Base-by-base conservation (phyloP, 2,888 invertebrate genomes). In the Pseudolycoriella hygida region DNA sequence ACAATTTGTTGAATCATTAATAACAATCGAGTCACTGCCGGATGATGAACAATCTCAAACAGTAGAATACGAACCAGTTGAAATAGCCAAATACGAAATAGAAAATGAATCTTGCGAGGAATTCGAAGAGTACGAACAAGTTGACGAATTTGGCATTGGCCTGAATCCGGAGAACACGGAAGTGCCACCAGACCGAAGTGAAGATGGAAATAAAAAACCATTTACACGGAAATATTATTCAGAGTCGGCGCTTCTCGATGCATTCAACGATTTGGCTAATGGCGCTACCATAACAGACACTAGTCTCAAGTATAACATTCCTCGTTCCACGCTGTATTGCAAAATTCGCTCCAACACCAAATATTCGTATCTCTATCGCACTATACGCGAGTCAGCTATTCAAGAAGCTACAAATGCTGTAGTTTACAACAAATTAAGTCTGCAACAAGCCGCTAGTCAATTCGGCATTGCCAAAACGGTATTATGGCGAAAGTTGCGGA, bases 381-480 rank as follows among this genome's bases (percentile, higher is more conserved):
- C 14, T 15, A 19, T 17, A 11, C 14, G 17, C 2, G 14, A 31
- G 3, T 17, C 17, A 5, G 30, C 15, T 10, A 42, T 62, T 17
- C 60, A 60, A 19, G 47, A 57, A 12, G 64, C 64, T 2, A 59
- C 60, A 1, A 54, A 59, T 2, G 62, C 61, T 2, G 64, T 64
- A 1, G 56, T 64, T 2, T 50, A 58, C n/a, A 60, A 59, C 39
- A 61, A 62, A 0, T 53, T 62, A 15, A 63, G 62, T 41, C 48
- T 64, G 11, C 64, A 63, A 43, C 64, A 64, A 46, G 64, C 64
- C 1, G 62, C 64, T 4, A 56, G 58, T 45, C 62, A 61, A 6
- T 64, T 52, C 46, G 59, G 60, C 39, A 58, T 65, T 30, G 62
- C 64, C 0, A 65, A 65, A 50, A 65, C 64, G 0, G 64, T 65